These are phyloP conservation scores for Bhutanitis thaidina DNA, from an alignment of 2,888 invertebrate species.

Conservation along the genomic window DNA sequence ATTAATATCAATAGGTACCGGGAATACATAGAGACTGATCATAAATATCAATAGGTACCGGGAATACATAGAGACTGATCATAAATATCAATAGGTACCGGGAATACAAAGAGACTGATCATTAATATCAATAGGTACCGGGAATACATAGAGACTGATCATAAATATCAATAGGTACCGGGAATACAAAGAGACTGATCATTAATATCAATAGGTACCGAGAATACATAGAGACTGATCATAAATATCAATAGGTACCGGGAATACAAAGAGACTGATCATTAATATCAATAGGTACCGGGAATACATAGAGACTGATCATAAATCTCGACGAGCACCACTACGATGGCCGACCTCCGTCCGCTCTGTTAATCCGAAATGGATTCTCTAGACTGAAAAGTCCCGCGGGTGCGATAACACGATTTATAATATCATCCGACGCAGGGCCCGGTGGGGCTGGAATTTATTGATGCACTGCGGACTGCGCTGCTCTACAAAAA, in stretches of 20 bases:
- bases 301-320: not conserved
- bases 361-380: not conserved
- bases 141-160: too few species aligned
- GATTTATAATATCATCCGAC: not conserved
- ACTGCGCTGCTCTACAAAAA: too few species aligned
- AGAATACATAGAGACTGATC: not conserved
- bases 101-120: too few species aligned
- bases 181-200: too few species aligned
- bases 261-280: too few species aligned
- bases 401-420: not conserved
- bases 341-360: slow-evolving; percentile 15
- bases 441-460: not conserved
- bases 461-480: not conserved
- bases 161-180: too few species aligned
- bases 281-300: slow-evolving; percentile 6
- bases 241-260: not conserved
- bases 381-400: not conserved
- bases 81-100: too few species aligned
- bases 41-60: too few species aligned
- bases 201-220: slow-evolving; percentile 6
- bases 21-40: too few species aligned
- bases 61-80: too few species aligned
- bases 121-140: too few species aligned
- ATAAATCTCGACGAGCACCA: not conserved
- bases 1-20: too few species aligned